Evolutionary conservation across 2,113 vertebrate genomes (phyloP).

Genomic region (Cephalophus harveyi): DNA sequence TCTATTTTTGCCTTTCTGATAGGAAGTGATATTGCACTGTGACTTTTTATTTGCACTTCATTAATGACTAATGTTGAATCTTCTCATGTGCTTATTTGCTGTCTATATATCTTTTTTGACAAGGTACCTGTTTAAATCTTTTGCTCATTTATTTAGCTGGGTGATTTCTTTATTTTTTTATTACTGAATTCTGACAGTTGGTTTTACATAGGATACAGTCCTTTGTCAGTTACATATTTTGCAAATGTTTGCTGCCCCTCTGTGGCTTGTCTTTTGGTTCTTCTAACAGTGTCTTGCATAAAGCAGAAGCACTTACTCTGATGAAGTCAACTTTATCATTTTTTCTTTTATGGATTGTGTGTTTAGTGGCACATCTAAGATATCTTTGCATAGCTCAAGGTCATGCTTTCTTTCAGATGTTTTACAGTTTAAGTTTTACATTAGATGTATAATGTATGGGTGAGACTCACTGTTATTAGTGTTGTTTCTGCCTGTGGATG

Average conservation of each 20-base stretch:
- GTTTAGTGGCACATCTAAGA: background rate
- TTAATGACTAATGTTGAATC: background rate
- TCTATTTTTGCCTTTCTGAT: background rate
- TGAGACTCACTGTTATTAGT: background rate
- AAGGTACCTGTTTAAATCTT: background rate
- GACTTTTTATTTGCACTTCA: background rate
- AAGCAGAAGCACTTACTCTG: background rate
- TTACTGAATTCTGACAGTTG: background rate
- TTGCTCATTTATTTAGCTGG: background rate
- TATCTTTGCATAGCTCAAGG: background rate
- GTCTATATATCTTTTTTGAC: background rate
- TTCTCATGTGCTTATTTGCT: background rate
- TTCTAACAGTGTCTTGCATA: background rate
- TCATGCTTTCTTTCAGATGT: background rate
- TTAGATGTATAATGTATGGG: background rate
- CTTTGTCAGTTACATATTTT: background rate
- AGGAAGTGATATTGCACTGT: background rate
- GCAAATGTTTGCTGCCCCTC: background rate
- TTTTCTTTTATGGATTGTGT: background rate
- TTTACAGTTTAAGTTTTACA: background rate
- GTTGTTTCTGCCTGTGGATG: too few species aligned
- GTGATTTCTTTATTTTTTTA: background rate
- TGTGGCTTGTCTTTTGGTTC: background rate
- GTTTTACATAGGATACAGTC: background rate
- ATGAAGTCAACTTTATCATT: background rate